Base-by-base conservation (phyloP, 2,113 vertebrate species). In the Brevimyrus niger region DNA sequence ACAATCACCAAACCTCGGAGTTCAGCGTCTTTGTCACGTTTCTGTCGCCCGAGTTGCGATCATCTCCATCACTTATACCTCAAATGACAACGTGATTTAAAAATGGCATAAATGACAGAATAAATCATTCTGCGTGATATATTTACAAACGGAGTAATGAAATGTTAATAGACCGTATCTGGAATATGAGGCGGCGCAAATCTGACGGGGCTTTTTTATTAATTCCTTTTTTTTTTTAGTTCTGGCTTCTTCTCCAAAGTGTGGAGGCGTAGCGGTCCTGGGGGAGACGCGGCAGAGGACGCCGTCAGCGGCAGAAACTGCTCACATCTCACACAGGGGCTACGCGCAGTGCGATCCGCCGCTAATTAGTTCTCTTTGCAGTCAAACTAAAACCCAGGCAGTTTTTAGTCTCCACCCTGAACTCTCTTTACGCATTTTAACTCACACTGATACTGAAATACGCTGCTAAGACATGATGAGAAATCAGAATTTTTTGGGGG, bases 261-360 rank as follows among this genome's bases (percentile, higher is more conserved):
- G 51, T 82, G 88, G 88, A 89, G 88, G 88, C 50, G 88, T 89
- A 58, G 23, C 50, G 51, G 51, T 27, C 88, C 73, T 17, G 88
- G n/a, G 88, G 44, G 88, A 48, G 51, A 89, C 31, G 23, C 47
- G 88, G 42, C 88, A 80, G 76, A 35, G 10, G 88, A 76, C 61
- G 10, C 0, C 48, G 88, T 1, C 87, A 88, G 87, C 61, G 31
- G 42, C 8, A 1, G 0, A 0, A 90, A 8, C 31, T 1, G 46
- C 89, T 0, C 90, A 0, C 82, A 47, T 84, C 80, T 23, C 44
- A 84, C 82, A 4, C 44, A 47, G 7, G 82, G 44, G 8, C 9
- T 38, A 23, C 82, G 42, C 42, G 31, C 31, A 83, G 38, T 5
- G 23, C 19, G 82, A 42, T 80, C 31, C 15, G 38, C 31, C 31